Percentiles rank a stretch among this genome's conserved stretches.
These are phyloP conservation scores for Kuschelorhynchus macadamiae DNA, from an alignment of 2,888 invertebrate genomes.

Conservation along the genomic window DNA sequence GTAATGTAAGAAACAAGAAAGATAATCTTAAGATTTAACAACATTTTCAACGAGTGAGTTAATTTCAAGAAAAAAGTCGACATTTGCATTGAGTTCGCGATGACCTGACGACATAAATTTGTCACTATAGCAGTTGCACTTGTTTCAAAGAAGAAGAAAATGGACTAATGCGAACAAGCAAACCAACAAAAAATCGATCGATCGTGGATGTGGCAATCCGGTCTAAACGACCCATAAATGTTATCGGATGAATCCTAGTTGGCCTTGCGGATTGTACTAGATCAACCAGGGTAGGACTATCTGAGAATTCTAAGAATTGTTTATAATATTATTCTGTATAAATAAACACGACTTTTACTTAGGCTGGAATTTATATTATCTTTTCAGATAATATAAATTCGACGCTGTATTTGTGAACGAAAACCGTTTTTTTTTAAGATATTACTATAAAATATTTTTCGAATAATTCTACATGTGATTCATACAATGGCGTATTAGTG, in stretches of 20 bases:
- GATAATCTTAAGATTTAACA: too few relatives aligned
- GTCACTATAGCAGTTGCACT: conserved; percentile 10
- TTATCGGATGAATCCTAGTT: conserved; percentile 29
- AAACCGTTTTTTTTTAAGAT: background rate
- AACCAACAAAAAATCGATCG: conserved; percentile 37
- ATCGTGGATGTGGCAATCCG: conserved; percentile 38
- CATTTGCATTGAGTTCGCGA: conserved; percentile 25
- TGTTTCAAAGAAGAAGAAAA: conserved; percentile 35
- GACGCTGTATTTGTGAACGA: background rate
- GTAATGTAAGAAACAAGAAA: too few relatives aligned
- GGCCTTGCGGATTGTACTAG: conserved; percentile 12
- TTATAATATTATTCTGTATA: too few relatives aligned
- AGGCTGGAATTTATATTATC: too few relatives aligned
- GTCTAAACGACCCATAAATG: conserved; percentile 45
- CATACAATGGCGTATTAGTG: too few relatives aligned
- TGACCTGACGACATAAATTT: conserved; percentile 23
- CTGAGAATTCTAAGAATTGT: too few relatives aligned
- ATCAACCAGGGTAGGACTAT: background rate
- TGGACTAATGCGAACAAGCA: conserved; percentile 29
- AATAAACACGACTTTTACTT: too few relatives aligned
- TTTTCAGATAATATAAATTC: too few relatives aligned
- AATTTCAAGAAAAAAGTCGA: conserved; percentile 13
- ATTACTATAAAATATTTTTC: background rate
- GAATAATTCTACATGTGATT: too few relatives aligned
- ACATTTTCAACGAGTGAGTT: background rate